phyloP scores from a whole-genome alignment of 2,888 invertebrate species.

The Ormyrus pomaceus region DNA sequence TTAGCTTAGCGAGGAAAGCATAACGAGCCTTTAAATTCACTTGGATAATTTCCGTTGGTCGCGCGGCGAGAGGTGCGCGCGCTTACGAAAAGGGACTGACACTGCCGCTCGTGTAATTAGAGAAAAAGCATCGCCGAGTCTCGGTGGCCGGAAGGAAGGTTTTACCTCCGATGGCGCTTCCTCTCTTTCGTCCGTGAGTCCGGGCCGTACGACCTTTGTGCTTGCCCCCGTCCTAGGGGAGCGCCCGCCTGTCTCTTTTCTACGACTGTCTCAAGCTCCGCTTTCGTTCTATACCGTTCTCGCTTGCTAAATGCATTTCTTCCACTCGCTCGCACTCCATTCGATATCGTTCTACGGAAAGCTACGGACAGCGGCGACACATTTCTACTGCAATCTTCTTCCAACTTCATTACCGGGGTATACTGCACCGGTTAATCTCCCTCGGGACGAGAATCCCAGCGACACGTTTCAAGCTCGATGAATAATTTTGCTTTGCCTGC shows the following conservation, averaged over 20 bases:
- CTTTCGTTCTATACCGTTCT: conserved; percentile 7
- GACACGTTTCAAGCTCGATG: no score
- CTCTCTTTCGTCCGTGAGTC: conserved; percentile 46
- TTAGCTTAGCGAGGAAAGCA: conserved; percentile 28
- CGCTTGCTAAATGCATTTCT: conserved; percentile 45
- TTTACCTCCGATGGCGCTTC: conserved; percentile 59
- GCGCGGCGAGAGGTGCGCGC: conserved; percentile 53
- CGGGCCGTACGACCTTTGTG: conserved; percentile 2
- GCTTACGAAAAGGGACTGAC: conserved; percentile 31
- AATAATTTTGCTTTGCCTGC: no score
- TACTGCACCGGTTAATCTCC: no score
- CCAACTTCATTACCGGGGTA: conserved; percentile 4
- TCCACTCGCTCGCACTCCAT: background rate
- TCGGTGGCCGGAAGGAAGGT: conserved; percentile 59
- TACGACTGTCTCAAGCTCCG: background rate
- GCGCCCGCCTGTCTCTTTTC: conserved; percentile 6
- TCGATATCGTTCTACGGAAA: background rate
- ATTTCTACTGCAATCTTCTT: conserved; percentile 7
- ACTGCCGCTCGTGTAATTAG: conserved; percentile 61
- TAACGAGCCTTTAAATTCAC: conserved; percentile 60
- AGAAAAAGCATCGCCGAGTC: conserved; percentile 56
- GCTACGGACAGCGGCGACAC: no score
- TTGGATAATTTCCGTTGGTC: conserved; percentile 59
- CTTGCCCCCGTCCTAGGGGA: conserved; percentile 7
- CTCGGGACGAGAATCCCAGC: no score